Percentiles rank a stretch among this genome's conserved stretches.
Conservation (phyloP, 2,797 vertebrate species). For the Myotis planiceps region DNA sequence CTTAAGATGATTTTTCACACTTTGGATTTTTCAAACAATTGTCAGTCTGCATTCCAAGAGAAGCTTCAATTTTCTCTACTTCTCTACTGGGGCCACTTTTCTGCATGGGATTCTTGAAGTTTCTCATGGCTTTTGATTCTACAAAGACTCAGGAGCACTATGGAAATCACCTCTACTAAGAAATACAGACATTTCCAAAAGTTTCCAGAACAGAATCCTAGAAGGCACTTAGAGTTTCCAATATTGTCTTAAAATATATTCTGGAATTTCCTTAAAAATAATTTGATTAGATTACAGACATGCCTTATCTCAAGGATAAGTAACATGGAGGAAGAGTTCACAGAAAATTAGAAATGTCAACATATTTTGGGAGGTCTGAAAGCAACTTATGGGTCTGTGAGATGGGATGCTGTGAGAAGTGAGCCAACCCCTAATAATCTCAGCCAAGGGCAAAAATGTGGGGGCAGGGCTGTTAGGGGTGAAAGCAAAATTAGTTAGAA, state of each 20-base stretch:
- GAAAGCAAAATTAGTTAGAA: not conserved
- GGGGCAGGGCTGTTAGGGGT: not conserved
- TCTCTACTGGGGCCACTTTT: not conserved
- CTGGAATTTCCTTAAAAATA: not conserved
- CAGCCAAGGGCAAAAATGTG: not conserved
- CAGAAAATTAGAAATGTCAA: not conserved
- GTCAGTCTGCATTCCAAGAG: not conserved
- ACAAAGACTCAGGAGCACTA: not conserved
- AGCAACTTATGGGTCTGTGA: not conserved
- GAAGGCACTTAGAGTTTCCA: constrained; percentile 14
- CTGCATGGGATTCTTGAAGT: not conserved
- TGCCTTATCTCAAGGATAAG: not conserved
- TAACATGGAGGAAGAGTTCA: not conserved
- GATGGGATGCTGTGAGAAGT: not conserved
- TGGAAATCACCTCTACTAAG: not conserved
- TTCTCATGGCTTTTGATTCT: not conserved
- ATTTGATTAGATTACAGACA: not conserved
- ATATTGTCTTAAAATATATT: not conserved
- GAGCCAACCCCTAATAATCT: not conserved
- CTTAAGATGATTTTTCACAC: constrained; percentile 1
- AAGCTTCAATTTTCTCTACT: not conserved
- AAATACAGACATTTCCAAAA: not conserved
- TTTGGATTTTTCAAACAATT: not conserved
- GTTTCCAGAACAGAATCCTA: not conserved
- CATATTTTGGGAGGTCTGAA: not conserved